These are phyloP conservation scores for Drosophila bunnanda DNA, from an alignment of 2,888 invertebrate genomes.

Conservation along the genomic window DNA sequence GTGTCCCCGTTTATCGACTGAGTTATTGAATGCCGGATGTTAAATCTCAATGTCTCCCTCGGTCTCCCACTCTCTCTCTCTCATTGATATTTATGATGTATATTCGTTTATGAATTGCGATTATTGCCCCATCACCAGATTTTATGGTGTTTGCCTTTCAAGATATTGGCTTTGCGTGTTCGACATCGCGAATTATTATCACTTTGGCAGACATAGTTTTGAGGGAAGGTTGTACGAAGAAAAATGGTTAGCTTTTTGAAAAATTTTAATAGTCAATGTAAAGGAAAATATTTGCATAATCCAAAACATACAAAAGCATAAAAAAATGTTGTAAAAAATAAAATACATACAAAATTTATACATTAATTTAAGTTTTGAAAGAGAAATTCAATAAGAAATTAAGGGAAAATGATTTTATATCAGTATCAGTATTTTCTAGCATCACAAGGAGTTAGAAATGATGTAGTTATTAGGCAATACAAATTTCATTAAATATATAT, in stretches of 20 bases:
- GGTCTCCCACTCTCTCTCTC: neutral
- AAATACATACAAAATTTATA: too few species aligned
- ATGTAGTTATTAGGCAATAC: too few species aligned
- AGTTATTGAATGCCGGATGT: constrained; percentile 24
- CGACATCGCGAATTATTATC: constrained; percentile 5
- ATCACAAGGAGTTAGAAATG: too few species aligned
- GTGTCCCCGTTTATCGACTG: constrained; percentile 25
- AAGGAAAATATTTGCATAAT: too few species aligned
- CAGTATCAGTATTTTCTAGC: too few species aligned
- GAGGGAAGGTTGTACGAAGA: neutral
- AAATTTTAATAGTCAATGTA: too few species aligned
- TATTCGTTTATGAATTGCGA: constrained; percentile 19
- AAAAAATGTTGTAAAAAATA: too few species aligned
- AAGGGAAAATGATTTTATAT: too few species aligned
- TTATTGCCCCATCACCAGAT: constrained; percentile 15
- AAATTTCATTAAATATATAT: too few species aligned
- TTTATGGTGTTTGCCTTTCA: constrained; percentile 11
- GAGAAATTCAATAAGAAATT: too few species aligned
- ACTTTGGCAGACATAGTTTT: constrained; percentile 7
- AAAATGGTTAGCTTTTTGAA: neutral
- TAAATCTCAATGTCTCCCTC: constrained; percentile 24
- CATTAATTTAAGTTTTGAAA: too few species aligned
- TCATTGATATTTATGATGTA: constrained; percentile 31
- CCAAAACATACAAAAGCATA: too few species aligned
- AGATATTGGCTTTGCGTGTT: constrained; percentile 14